Evolutionary conservation across 1,140 invertebrate genomes (phyloP), one percentile per base, ranked within the genome.

Genomic region (Aphidius ervi): DNA sequence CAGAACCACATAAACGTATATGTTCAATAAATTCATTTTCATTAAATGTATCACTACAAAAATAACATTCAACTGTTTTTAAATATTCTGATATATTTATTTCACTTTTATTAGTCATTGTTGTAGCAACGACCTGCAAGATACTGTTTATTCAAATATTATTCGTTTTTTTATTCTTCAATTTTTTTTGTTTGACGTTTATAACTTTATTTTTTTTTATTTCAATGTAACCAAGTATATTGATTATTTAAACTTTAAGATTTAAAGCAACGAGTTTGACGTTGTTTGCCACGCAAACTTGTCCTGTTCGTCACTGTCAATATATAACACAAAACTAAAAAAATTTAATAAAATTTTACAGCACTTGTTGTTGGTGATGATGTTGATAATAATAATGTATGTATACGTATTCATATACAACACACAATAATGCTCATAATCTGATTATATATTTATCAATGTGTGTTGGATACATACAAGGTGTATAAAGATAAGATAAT

Each of bases 1-100:
- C 86, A 52, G 85, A 84, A 7, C 85, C 84, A 62, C 88, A 90
- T 58, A 85, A 81, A 46, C 83, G 83, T 43, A 88, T 66, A 56
- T 90, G 88, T 54, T 82, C 83, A 81, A 86, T 66, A 6, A 79
- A 73, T 63, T 66, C 73, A 57, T 80, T 81, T 54, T 82, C 78
- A 45, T 85, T 83, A 52, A 87, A 79, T 64, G 79, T 71, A 39
- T 85, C 83, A 58, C 83, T 84, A 70, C 86, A 87, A 63, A 86
- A 86, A 58, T 86, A 84, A 63, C 85, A 87, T 6, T n/a, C 16
- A 6, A 48, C 37, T 50, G 57, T 9, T 9, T 10, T 10, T 5
- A 23, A 4, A 31, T 31, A 31, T 31, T 31, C 2, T 3, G 23
- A 31, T 31, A 52, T 7, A 8, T 9, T 6, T 39, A 9, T 39